Evolutionary conservation across 1,140 invertebrate genomes (phyloP).

Genomic region (Ceratosolen solmsi): DNA sequence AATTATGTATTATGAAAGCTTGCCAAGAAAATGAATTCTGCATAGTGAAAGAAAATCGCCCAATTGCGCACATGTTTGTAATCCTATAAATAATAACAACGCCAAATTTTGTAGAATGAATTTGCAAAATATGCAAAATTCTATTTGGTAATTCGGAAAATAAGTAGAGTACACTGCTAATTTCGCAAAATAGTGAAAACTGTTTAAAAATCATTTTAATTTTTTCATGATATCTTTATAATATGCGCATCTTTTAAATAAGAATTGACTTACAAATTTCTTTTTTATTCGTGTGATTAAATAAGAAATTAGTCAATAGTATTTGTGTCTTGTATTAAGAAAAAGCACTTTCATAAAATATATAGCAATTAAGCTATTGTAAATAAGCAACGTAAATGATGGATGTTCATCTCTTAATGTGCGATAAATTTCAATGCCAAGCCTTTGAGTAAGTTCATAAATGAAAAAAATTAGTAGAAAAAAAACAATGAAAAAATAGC

Average conservation of each 20-base stretch:
- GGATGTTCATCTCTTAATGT: constrained; percentile 1
- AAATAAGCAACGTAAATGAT: constrained; percentile 14
- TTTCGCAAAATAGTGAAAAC: constrained; percentile 12
- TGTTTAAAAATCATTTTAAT: constrained; percentile 16
- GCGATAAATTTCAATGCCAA: constrained; percentile 5
- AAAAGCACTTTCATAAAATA: constrained; percentile 2
- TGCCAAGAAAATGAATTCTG: constrained; percentile 29
- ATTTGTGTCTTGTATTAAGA: constrained; percentile 10
- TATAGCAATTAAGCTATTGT: constrained; percentile 27
- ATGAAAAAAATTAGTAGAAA: constrained; percentile 24
- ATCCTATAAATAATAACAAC: constrained; percentile 41
- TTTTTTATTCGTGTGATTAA: constrained; percentile 4
- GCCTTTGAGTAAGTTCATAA: not conserved
- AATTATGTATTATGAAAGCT: not conserved
- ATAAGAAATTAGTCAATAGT: constrained; percentile 16
- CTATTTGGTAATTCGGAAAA: constrained; percentile 15
- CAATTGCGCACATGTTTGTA: constrained; percentile 47
- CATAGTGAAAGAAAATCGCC: constrained; percentile 42
- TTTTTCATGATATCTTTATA: constrained; percentile 14
- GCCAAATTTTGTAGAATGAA: constrained; percentile 47
- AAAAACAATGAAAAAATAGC: constrained; percentile 36
- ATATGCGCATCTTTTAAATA: constrained; percentile 11
- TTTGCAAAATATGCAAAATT: constrained; percentile 30
- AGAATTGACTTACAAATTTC: constrained; percentile 1
- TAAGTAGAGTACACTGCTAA: constrained; percentile 15